Base-by-base conservation (phyloP, 2,888 invertebrate species). In the Digitonthophagus gazella region DNA sequence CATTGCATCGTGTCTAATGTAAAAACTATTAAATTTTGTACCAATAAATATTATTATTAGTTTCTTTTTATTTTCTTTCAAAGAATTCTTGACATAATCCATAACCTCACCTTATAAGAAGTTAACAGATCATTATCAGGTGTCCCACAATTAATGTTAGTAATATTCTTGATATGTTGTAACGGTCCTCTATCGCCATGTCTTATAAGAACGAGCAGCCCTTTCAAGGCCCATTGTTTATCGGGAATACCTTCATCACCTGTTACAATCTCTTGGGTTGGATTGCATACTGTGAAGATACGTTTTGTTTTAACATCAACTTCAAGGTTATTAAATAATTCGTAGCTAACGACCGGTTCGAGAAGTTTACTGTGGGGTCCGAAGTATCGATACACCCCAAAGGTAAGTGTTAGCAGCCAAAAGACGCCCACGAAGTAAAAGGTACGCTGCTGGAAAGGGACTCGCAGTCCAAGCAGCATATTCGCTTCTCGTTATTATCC, bases 141-240 rank as follows among this genome's bases (percentile, higher is more conserved):
- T 19, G 79, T 84, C 56, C 91, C 91, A 80, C 96, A 97, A 72
- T 93, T 91, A 15, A 96, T 86, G 66, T 87, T 87, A 65, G 91
- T 90, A 55, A 93, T 91, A 70, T 91, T 92, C 66, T 90, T 87
- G 0, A 97, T 88, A 78, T 94, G 93, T 6, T 93, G 91, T 72
- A 97, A 85, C 0, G 96, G 93, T 0, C 96, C 95, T 64, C 97
- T 85, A 80, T 96, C 96, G 0, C 97, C 97, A 80, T 97, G 97
- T 14, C 97, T 86, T 2, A 94, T 90, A 64, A 96, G 84, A 65
- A 94, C 85, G 56, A 95, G 80, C 1, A 93, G 87, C 3, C 92
- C 92, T 78, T 90, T 90, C 56, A 93, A 81, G 57, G 87, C 82
- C 85, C 90, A 89, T 67, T 88, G 86, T 14, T 77, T 85, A 75